phyloP scores from a whole-genome alignment of 1,140 invertebrate genomes.

The Hylyphantes graminicola region DNA sequence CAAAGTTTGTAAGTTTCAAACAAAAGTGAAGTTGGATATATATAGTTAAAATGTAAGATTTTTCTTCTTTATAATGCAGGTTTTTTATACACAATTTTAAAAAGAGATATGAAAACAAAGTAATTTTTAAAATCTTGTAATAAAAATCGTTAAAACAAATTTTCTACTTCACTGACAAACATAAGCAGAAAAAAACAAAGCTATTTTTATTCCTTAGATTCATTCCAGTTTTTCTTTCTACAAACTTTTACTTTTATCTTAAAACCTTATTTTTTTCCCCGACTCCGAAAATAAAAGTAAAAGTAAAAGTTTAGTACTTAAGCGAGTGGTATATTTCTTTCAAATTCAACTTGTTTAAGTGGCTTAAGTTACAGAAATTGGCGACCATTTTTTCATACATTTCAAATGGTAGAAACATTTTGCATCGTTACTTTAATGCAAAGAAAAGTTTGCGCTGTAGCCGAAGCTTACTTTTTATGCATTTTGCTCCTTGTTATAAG shows the following conservation, averaged over 20 bases:
- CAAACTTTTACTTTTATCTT: constrained; percentile 1
- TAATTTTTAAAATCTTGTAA: not conserved
- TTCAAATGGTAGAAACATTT: not conserved
- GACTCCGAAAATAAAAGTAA: not conserved
- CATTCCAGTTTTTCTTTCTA: constrained; percentile 3
- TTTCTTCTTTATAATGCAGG: too few species aligned
- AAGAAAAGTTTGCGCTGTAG: not conserved
- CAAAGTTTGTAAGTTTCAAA: too few species aligned
- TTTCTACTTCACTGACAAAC: constrained; percentile 15
- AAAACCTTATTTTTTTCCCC: constrained; percentile 9
- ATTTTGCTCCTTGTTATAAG: too few species aligned
- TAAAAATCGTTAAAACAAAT: constrained; percentile 8
- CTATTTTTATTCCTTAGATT: constrained; percentile 23
- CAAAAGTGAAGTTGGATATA: too few species aligned
- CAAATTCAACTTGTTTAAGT: constrained; percentile 30
- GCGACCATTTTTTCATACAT: not conserved
- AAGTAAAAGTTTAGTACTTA: constrained; percentile 13
- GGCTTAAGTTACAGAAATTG: constrained; percentile 28
- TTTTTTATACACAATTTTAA: not conserved
- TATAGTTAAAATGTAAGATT: too few species aligned
- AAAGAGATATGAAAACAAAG: not conserved
- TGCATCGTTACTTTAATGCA: not conserved
- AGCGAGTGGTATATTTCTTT: constrained; percentile 28
- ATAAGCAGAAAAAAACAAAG: constrained; percentile 6
- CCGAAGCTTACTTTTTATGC: too few species aligned